Percentiles rank a stretch among this genome's conserved stretches.
These are phyloP conservation scores for Triplophysa yarkandensis DNA, from an alignment of 2,797 vertebrate species.

Conservation along the genomic window DNA sequence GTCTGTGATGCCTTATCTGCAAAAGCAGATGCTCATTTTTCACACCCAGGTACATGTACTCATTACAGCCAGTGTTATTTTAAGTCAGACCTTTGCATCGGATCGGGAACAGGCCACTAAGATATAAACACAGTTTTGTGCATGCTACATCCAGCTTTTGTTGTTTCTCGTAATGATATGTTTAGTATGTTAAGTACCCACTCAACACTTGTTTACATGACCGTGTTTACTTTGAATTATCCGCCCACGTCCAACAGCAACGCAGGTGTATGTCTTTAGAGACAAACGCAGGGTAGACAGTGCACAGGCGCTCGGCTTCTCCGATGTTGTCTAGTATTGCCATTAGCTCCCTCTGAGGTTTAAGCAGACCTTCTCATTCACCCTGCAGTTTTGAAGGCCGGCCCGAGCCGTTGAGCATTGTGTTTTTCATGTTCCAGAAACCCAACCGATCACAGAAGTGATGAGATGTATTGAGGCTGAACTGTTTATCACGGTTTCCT, in stretches of 20 bases:
- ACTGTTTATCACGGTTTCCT: not conserved
- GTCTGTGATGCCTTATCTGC: slow-evolving; percentile 49
- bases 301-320: not conserved
- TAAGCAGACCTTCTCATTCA: not conserved
- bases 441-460: slow-evolving; percentile 2
- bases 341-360: not conserved
- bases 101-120: slow-evolving; percentile 2
- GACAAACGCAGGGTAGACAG: not conserved
- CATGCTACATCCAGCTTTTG: slow-evolving; percentile 41
- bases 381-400: not conserved
- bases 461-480: not conserved
- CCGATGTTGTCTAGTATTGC: not conserved
- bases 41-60: slow-evolving; percentile 45
- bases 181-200: slow-evolving; percentile 25
- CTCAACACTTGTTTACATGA: slow-evolving; percentile 24
- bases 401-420: not conserved
- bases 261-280: slow-evolving; percentile 49
- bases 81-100: slow-evolving; percentile 21
- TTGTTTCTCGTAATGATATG: slow-evolving; percentile 25
- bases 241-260: slow-evolving; percentile 26
- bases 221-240: slow-evolving; percentile 22
- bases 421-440: not conserved
- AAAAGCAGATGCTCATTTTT: slow-evolving; percentile 47
- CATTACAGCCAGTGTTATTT: slow-evolving; percentile 48
- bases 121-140: slow-evolving; percentile 19